Evolutionary conservation across 2,113 vertebrate genomes (phyloP).

Genomic region (Chamaea fasciata): DNA sequence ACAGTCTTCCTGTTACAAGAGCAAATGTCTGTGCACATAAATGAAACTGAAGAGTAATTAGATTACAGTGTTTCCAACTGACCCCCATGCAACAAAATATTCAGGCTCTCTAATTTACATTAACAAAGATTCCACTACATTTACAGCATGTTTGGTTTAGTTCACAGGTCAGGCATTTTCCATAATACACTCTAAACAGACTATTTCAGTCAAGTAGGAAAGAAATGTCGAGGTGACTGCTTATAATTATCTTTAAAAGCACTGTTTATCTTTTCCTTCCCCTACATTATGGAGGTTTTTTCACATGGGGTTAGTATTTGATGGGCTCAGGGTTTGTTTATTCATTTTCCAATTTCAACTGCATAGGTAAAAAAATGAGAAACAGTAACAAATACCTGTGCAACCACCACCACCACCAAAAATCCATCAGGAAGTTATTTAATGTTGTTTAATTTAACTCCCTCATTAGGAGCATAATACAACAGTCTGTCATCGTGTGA

Average conservation of each 20-base stretch:
- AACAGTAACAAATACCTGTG: background rate
- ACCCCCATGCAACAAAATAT: background rate
- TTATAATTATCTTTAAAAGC: constrained; percentile 16
- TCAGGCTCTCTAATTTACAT: background rate
- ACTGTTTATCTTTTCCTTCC: background rate
- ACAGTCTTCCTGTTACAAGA: constrained; percentile 24
- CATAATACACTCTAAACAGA: constrained; percentile 1
- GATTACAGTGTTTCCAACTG: constrained; percentile 15
- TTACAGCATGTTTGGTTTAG: background rate
- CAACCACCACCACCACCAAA: background rate
- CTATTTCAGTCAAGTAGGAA: background rate
- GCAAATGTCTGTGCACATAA: constrained; percentile 18
- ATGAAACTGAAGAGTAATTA: constrained; percentile 45
- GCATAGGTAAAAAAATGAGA: background rate
- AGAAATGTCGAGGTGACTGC: background rate
- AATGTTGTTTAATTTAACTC: background rate
- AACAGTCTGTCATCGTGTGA: background rate
- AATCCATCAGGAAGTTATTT: background rate
- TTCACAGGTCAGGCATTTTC: background rate
- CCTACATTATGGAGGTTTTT: background rate
- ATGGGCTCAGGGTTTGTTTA: background rate
- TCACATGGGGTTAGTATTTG: background rate
- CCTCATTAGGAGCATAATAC: background rate
- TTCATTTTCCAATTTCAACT: background rate
- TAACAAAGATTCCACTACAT: background rate